Base-by-base conservation (phyloP, 2,113 vertebrate species). In the Thunnus thynnus region DNA sequence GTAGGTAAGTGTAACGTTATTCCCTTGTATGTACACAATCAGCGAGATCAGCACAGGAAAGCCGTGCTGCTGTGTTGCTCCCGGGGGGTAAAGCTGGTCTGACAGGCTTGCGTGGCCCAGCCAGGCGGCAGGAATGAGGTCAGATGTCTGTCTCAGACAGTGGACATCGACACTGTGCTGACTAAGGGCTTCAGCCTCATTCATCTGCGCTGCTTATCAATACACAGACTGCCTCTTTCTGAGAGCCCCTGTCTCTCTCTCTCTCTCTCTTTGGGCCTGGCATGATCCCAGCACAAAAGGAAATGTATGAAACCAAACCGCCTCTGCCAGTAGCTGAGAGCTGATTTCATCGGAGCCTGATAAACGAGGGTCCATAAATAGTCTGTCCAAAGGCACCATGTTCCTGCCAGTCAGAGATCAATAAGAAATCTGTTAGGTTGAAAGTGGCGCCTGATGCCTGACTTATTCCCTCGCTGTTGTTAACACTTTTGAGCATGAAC, bases 151-250 rank as follows among this genome's bases (percentile, higher is more conserved):
- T 89, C 81, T 88, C 78, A 77, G 83, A 89, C 89, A 85, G 88
- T 79, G 76, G 86, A 86, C 88, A 65, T 16, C 1, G 22, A 88
- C 83, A 70, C 84, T 87, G 85, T 88, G 92, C 92, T 93, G 93
- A 94, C 84, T 94, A 76, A 91, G 91, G 88, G 90, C 87, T 93
- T 76, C 79, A 13, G 80, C 60, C 80, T 83, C 70, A 87, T 91
- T 95, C 87, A 88, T 71, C 76, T 72, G 84, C 27, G 30, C 83
- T 82, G 69, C 20, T 67, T 83, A 89, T 88, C 91, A 92, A 91
- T 91, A 91, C 86, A 92, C 76, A 78, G 79, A 75, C 85, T 27
- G 82, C 25, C 74, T 83, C 66, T 88, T 47, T 84, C 72, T 62
- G 47, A 62, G 66, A 75, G 69, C 64, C 56, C 50, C 54, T 46